These are phyloP conservation scores for Drosophila pseudoobscura DNA, from an alignment of 1,140 invertebrate genomes.

Conservation along the genomic window DNA sequence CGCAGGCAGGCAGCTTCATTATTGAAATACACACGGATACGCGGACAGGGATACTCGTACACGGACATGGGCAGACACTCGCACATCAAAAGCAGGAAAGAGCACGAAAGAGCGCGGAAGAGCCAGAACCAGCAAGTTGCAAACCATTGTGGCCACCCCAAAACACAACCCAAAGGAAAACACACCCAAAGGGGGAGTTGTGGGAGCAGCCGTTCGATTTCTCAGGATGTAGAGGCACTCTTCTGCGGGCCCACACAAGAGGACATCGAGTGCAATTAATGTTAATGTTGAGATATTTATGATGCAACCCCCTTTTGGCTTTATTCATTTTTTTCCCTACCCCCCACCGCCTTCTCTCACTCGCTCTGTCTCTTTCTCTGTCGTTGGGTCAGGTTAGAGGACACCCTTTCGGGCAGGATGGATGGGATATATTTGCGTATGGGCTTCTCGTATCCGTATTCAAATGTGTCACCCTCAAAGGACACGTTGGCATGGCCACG, in stretches of 20 bases:
- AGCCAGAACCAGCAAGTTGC: constrained; percentile 49
- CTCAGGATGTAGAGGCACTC: constrained; percentile 68
- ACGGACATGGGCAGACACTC: constrained; percentile 39
- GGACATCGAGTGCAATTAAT: constrained; percentile 83
- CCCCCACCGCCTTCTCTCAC: too few species aligned
- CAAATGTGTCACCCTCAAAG: constrained; percentile 31
- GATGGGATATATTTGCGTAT: constrained; percentile 11
- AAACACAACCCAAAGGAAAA: constrained; percentile 28
- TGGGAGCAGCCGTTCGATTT: constrained; percentile 73
- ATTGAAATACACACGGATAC: constrained; percentile 56
- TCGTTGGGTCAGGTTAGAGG: too few species aligned
- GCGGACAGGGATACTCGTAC: constrained; percentile 9
- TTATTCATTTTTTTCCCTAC: constrained; percentile 22
- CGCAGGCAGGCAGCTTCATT: constrained; percentile 53
- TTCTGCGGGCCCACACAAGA: constrained; percentile 81
- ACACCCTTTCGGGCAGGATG: too few species aligned
- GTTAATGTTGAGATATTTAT: constrained; percentile 83
- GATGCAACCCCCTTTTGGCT: constrained; percentile 67
- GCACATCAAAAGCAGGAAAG: constrained; percentile 48
- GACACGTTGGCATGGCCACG: constrained; percentile 50
- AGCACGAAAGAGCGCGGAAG: constrained; percentile 28
- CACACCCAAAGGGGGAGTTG: neutral
- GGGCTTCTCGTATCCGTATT: neutral
- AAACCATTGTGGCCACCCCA: constrained; percentile 77
- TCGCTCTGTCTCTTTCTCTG: too few species aligned